Evolutionary conservation across 2,113 vertebrate species (phyloP), one percentile per base, ranked within the genome.

Genomic region (Rhinichthys klamathensis): DNA sequence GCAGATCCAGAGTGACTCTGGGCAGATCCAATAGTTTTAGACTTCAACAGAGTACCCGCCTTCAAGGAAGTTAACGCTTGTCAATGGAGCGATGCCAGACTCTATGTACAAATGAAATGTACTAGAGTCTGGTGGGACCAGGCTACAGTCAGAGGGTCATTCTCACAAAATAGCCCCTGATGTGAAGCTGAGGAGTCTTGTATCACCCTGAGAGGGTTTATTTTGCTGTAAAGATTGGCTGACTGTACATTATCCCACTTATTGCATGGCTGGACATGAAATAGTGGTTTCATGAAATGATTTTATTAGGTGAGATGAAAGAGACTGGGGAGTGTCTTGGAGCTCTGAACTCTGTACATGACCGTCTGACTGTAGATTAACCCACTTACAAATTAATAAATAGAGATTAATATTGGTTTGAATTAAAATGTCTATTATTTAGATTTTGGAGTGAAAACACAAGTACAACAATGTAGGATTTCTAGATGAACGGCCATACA

Each of bases 231-330:
- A 30, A 76, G 74, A 54, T 16, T 11, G 74, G 16, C 74, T 76
- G 74, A 76, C 46, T 51, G 73, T 32, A 54, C 74, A 76, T 76
- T 76, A 76, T 76, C 46, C 49, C 25, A 76, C 74, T 76, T 54
- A 76, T 51, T 51, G 46, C 49, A 76, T 54, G 74, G 49, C 49
- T 54, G 25, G 46, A 76, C 46, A 54, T 51, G 74, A 76, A 51
- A 51, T 76, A 76, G 54, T 76, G 27, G 54, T 76, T 51, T 54
- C 25, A 32, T 54, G 0, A 54, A 76, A 76, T 30, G 0, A 54
- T 76, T 54, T 76, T 18, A 76, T 76, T 76, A 18, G 44, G 15
- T 54, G 74, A 76, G 35, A 70, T 41, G 67, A 70, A 38, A 70
- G 35, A 70, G 74, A 25, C 70, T 44, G 41, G 41, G 4, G 70